Evolutionary conservation across 2,113 vertebrate species (phyloP).

Genomic region (Microcebus griseorufus): DNA sequence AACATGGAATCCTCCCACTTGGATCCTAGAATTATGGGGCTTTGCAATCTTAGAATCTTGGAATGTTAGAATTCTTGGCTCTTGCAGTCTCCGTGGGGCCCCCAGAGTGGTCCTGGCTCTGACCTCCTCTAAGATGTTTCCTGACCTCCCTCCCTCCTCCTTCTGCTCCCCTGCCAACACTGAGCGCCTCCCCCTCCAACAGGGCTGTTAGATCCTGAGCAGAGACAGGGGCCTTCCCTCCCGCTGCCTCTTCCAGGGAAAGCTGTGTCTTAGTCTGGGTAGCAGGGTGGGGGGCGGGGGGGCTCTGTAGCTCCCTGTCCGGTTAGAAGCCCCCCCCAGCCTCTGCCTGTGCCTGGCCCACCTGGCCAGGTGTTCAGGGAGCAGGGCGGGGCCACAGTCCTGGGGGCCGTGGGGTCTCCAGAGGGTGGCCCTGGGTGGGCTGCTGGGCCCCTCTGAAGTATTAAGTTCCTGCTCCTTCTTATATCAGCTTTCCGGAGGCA

Average conservation of each 20-base stretch:
- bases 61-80: not conserved
- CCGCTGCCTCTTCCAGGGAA: not conserved
- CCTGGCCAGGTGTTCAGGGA: conserved; percentile 41
- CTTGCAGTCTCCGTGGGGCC: not conserved
- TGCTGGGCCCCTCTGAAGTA: not conserved
- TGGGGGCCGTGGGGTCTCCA: not conserved
- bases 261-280: not conserved
- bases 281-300: not conserved
- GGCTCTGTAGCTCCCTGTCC: not conserved
- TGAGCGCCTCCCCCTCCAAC: not conserved
- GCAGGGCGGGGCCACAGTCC: not conserved
- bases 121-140: not conserved
- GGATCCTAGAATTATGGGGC: not conserved
- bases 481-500: conserved; percentile 34
- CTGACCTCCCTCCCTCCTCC: not conserved
- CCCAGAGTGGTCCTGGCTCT: not conserved
- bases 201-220: not conserved
- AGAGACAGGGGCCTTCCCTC: not conserved
- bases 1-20: not conserved
- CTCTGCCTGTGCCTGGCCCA: not conserved
- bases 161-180: not conserved
- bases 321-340: not conserved
- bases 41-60: not conserved
- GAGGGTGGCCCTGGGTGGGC: conserved; percentile 15
- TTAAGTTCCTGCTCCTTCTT: conserved; percentile 20